Conservation (phyloP, 2,797 vertebrate genomes). For the Sebastes flavidus region DNA sequence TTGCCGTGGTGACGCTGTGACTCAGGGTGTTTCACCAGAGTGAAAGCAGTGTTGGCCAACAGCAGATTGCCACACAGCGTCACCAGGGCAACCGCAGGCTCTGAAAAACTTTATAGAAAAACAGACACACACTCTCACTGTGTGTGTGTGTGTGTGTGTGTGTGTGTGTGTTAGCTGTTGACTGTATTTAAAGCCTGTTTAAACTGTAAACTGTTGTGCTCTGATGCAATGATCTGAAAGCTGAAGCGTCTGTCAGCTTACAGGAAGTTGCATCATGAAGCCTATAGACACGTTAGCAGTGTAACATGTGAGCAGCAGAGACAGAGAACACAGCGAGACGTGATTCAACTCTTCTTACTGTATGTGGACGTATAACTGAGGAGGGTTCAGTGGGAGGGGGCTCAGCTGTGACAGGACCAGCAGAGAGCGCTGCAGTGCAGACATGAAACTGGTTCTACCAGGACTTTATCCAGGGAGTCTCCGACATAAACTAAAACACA, state of each 20-base stretch:
- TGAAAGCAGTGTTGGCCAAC: conserved; percentile 52
- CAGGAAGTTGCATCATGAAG: conserved; percentile 79
- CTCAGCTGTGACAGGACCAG: not conserved
- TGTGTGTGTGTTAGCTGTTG: conserved; percentile 42
- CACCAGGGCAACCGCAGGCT: conserved; percentile 24
- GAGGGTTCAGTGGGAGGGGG: not conserved
- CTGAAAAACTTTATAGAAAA: conserved; percentile 22
- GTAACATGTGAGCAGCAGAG: conserved; percentile 48
- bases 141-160: conserved; percentile 12
- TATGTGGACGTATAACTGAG: not conserved
- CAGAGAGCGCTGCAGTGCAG: conserved; percentile 25
- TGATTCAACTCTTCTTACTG: conserved; percentile 20
- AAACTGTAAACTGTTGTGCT: conserved; percentile 76
- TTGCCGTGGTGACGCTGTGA: conserved; percentile 48
- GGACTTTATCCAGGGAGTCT: not conserved
- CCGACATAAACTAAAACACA: not conserved
- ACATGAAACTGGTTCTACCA: not conserved
- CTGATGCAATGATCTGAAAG: conserved; percentile 80
- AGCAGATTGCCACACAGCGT: conserved; percentile 40
- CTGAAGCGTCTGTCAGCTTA: conserved; percentile 67
- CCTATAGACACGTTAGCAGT: conserved; percentile 67
- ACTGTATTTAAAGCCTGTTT: conserved; percentile 71
- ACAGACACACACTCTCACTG: not conserved
- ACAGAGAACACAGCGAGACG: conserved; percentile 30
- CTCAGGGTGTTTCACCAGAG: conserved; percentile 68